phyloP scores from a whole-genome alignment of 2,888 invertebrate genomes.

The Acleris laterana region DNA sequence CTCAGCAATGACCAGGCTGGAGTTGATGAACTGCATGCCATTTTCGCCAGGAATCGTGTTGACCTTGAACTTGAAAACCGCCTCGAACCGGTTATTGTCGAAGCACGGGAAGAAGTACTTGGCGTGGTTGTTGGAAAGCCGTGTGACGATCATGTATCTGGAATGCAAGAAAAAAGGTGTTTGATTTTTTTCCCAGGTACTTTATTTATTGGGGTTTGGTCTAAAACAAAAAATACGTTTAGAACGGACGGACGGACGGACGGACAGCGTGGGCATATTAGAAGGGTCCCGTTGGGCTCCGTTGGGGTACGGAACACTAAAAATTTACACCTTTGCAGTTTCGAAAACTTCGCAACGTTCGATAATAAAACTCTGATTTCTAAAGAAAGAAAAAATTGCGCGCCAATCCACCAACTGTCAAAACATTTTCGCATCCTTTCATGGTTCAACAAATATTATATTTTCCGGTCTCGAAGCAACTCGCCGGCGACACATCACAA shows the following conservation, averaged over 20 bases:
- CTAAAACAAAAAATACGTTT: too few relatives aligned
- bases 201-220: too few relatives aligned
- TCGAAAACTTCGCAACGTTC: too few relatives aligned
- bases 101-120: constrained; percentile 89
- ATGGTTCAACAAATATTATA: constrained; percentile 12
- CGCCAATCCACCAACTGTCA: too few relatives aligned
- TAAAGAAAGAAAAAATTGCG: too few relatives aligned
- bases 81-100: constrained; percentile 89
- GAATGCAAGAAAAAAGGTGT: constrained; percentile 38
- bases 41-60: constrained; percentile 48
- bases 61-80: constrained; percentile 75
- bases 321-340: not conserved
- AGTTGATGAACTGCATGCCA: constrained; percentile 59
- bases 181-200: not conserved
- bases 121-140: constrained; percentile 85
- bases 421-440: not conserved
- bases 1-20: constrained; percentile 65
- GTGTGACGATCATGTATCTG: constrained; percentile 85
- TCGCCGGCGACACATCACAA: not conserved
- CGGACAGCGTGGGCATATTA: too few relatives aligned
- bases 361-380: too few relatives aligned
- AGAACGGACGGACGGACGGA: too few relatives aligned
- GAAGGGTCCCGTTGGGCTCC: too few relatives aligned
- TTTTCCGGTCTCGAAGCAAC: constrained; percentile 8
- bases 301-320: not conserved